These are phyloP conservation scores for Lissonota sp. DNA, from an alignment of 2,888 invertebrate species.

Conservation along the genomic window DNA sequence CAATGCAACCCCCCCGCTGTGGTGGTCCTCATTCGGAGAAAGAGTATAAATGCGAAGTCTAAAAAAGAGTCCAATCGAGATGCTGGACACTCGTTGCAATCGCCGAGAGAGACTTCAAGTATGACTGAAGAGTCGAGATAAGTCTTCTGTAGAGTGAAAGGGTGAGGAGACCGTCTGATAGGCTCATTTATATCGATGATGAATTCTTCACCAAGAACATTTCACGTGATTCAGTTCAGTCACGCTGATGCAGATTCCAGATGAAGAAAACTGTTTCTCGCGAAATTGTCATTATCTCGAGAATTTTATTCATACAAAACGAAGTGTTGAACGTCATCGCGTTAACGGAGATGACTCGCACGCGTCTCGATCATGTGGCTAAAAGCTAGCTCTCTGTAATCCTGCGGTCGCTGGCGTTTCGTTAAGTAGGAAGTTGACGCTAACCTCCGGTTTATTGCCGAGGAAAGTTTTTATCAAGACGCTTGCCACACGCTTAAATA, in stretches of 20 bases:
- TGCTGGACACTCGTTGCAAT: conserved; percentile 62
- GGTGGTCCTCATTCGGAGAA: conserved; percentile 55
- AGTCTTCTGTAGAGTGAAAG: not conserved
- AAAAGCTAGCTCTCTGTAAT: not conserved
- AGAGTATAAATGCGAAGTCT: conserved; percentile 40
- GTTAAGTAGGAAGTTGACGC: conserved; percentile 79
- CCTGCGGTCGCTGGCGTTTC: conserved; percentile 23
- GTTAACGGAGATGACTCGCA: conserved; percentile 31
- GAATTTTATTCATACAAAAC: not conserved
- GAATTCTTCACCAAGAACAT: not conserved
- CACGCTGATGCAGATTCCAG: not conserved
- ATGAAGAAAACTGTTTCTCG: not conserved
- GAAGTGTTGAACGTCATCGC: not conserved
- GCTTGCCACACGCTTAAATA: conserved; percentile 73
- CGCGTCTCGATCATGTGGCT: conserved; percentile 44
- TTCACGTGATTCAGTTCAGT: not conserved
- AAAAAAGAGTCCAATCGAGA: conserved; percentile 60
- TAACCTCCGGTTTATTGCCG: conserved; percentile 74
- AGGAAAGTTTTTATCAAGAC: conserved; percentile 77
- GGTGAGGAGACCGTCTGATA: not conserved
- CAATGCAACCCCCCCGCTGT: conserved; percentile 63
- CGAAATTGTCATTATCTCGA: too few relatives aligned
- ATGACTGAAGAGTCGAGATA: conserved; percentile 21
- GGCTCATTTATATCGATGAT: not conserved
- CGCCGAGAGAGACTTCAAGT: conserved; percentile 27